Percentiles rank a stretch among this genome's conserved stretches.
phyloP scores from a whole-genome alignment of 2,888 invertebrate species.

The Diabrotica balteata region DNA sequence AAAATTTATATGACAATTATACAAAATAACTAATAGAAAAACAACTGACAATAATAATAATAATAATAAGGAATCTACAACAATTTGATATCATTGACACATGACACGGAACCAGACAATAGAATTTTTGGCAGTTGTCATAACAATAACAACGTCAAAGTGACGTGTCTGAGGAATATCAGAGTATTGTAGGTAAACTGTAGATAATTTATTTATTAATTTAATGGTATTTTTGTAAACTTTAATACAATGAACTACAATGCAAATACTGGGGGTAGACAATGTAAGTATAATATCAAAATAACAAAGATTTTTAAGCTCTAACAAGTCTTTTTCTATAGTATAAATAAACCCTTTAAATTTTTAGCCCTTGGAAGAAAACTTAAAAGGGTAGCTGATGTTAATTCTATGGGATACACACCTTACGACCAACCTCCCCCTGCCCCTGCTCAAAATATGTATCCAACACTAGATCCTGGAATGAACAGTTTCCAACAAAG shows the following conservation, averaged over 20 bases:
- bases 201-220: constrained; percentile 15
- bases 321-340: constrained; percentile 22
- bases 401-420: constrained; percentile 70
- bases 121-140: too few relatives aligned
- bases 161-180: constrained; percentile 17
- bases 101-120: too few relatives aligned
- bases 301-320: constrained; percentile 26
- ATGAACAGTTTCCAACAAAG: constrained; percentile 42
- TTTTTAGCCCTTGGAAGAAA: constrained; percentile 62
- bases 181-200: constrained; percentile 8
- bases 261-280: constrained; percentile 55
- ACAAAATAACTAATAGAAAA: too few relatives aligned
- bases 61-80: too few relatives aligned
- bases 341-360: constrained; percentile 37
- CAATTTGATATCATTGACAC: too few relatives aligned
- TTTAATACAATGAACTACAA: constrained; percentile 56
- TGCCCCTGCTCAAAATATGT: constrained; percentile 41
- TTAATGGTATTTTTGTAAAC: constrained; percentile 8
- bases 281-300: constrained; percentile 49
- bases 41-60: too few relatives aligned
- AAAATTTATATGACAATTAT: too few relatives aligned
- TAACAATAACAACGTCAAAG: constrained; percentile 23
- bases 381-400: constrained; percentile 73
- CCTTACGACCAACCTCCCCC: constrained; percentile 48
- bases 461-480: constrained; percentile 44